Base-by-base conservation (phyloP, 2,113 vertebrate species). In the Paramisgurnus dabryanus region DNA sequence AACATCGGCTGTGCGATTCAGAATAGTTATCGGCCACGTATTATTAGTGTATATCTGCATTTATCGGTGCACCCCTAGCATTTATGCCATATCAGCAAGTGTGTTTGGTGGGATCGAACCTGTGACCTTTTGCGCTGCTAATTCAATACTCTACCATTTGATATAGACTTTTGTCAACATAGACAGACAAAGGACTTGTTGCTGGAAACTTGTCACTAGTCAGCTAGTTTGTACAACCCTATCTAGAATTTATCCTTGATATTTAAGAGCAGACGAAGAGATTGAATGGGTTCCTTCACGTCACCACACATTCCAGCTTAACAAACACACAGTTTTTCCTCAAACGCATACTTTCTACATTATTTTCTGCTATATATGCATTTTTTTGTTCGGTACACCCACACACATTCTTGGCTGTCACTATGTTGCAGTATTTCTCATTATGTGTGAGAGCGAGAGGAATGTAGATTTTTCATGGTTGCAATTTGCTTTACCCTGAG, bases 301-400 rank as follows among this genome's bases (percentile, higher is more conserved):
- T 77, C 68, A 40, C 27, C 27, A 34, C 9, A 73, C 83, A 84
- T 81, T 84, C 79, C 83, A 55, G 70, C 67, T 57, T 50, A n/a
- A 18, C 64, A 58, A 66, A 75, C 47, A 71, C 34, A 73, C 50
- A 72, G 47, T 40, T 41, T 70, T 18, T 17, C 40, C 79, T 40
- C 69, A 41, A 45, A 77, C 69, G 73, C 50, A 68, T 67, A 10
- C 80, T 68, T 53, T 47, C 7, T 76, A 45, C 8, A 40, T 70
- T 58, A 57, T 41, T 58, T 58, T 58, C n/a, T 18, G 6, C 17
- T 41, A 9, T 39, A 18, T 17, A 41, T 17, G 41, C 27, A 45
- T 8, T 45, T 45, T 39, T 41, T 27, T 50, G 11, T 11, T 15
- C 22, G 27, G 4, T 63, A 47, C 40, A 41, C 40, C 39, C 5